These are phyloP conservation scores for Leiothrix lutea DNA, from an alignment of 2,113 vertebrate species.

Conservation along the genomic window DNA sequence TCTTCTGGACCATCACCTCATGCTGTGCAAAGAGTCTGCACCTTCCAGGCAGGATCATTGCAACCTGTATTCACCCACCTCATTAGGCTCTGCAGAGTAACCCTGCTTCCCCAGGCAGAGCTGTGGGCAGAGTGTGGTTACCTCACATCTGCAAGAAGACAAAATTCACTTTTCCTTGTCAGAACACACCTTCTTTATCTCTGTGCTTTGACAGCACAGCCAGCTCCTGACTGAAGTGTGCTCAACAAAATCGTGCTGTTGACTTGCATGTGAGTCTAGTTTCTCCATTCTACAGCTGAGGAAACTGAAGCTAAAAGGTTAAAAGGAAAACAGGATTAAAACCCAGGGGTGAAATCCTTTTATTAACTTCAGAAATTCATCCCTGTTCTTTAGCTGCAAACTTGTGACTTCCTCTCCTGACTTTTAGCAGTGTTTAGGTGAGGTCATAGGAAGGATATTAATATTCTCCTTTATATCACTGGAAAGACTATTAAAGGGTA, in stretches of 20 bases:
- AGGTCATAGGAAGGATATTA: constrained; percentile 47
- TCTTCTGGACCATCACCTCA: neutral
- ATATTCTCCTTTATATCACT: constrained; percentile 54
- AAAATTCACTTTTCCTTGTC: neutral
- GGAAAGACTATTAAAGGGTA: constrained; percentile 32
- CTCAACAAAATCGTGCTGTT: neutral
- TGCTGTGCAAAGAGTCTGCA: neutral
- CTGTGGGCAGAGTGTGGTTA: neutral
- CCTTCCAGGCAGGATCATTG: neutral
- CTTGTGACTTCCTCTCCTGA: neutral
- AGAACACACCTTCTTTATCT: neutral
- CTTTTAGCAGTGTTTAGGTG: constrained; percentile 41
- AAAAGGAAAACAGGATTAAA: constrained; percentile 2
- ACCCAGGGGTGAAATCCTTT: constrained; percentile 22
- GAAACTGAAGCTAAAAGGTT: constrained; percentile 1
- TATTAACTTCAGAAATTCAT: constrained; percentile 26
- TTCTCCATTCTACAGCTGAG: neutral
- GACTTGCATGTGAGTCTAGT: neutral
- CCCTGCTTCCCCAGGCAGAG: neutral
- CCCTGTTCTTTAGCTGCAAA: constrained; percentile 9
- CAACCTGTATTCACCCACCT: neutral
- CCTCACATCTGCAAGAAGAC: neutral
- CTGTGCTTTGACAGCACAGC: neutral
- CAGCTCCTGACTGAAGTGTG: neutral
- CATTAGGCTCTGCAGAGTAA: rapidly evolving